A percentile compares a stretch with the other conserved stretches of the same genome.
phyloP scores from a whole-genome alignment of 1,140 invertebrate species.

The Babylonia areolata region DNA sequence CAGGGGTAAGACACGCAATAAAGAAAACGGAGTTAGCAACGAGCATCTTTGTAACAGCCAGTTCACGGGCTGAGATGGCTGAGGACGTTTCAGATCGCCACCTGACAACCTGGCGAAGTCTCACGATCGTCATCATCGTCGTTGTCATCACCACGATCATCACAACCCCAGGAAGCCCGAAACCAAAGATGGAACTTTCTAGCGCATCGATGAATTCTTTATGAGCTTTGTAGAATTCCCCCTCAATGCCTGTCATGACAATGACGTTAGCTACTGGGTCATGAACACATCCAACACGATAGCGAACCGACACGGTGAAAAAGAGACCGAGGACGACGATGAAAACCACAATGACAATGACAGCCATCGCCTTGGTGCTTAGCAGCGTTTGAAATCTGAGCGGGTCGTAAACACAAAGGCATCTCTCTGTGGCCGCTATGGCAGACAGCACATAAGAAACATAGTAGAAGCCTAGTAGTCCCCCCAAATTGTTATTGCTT shows the following conservation, averaged over 20 bases:
- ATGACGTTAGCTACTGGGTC: too few species aligned
- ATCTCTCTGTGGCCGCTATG: slow-evolving; percentile 3
- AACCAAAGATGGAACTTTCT: background rate
- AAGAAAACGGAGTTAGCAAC: background rate
- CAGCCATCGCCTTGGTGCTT: background rate
- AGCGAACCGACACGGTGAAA: too few species aligned
- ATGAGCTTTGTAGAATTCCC: background rate
- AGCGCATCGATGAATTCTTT: background rate
- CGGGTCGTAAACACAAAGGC: background rate
- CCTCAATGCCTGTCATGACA: too few species aligned
- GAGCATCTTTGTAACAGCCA: background rate
- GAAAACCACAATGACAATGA: background rate
- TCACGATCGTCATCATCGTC: background rate
- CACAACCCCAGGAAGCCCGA: background rate
- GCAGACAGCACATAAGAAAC: background rate
- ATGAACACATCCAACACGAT: too few species aligned
- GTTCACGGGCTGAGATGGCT: background rate
- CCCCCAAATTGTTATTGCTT: background rate
- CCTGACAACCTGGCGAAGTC: background rate
- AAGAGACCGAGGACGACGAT: too few species aligned
- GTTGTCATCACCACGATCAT: background rate
- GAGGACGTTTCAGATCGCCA: background rate
- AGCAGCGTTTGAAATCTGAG: background rate
- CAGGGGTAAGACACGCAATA: background rate
- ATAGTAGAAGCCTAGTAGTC: background rate